Evolutionary conservation across 1,140 invertebrate species (phyloP).

Genomic region (Parapsyche elsis): DNA sequence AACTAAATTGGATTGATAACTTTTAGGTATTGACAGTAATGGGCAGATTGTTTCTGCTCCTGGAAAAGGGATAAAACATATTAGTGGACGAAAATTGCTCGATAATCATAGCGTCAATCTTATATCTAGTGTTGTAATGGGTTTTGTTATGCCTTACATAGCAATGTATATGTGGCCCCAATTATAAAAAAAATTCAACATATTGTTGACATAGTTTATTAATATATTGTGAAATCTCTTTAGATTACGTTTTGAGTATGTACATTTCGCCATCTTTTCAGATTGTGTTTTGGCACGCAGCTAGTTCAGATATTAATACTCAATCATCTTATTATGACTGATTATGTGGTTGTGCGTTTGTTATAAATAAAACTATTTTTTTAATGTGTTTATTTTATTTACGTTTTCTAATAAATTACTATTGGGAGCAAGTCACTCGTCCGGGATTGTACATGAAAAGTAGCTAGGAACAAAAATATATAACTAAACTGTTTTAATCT

Average conservation of each 20-base stretch:
- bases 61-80: slow-evolving; percentile 77
- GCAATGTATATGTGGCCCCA: slow-evolving; percentile 75
- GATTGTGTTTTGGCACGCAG: too few relatives aligned
- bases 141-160: slow-evolving; percentile 77
- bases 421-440: too few relatives aligned
- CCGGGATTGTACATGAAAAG: too few relatives aligned
- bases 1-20: neutral
- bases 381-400: neutral
- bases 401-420: neutral
- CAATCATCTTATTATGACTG: neutral
- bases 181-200: neutral
- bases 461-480: too few relatives aligned
- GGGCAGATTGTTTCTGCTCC: slow-evolving; percentile 81
- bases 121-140: slow-evolving; percentile 81
- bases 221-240: too few relatives aligned
- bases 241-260: too few relatives aligned
- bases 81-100: slow-evolving; percentile 81
- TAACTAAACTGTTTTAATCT: too few relatives aligned
- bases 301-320: too few relatives aligned
- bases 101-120: slow-evolving; percentile 94
- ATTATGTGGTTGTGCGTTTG: neutral
- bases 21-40: slow-evolving; percentile 74
- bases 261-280: too few relatives aligned
- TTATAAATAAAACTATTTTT: neutral
- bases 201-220: too few relatives aligned